Percentiles rank a stretch among this genome's conserved stretches.
Conservation (phyloP, 2,113 vertebrate genomes). For the Elaphurus davidianus region DNA sequence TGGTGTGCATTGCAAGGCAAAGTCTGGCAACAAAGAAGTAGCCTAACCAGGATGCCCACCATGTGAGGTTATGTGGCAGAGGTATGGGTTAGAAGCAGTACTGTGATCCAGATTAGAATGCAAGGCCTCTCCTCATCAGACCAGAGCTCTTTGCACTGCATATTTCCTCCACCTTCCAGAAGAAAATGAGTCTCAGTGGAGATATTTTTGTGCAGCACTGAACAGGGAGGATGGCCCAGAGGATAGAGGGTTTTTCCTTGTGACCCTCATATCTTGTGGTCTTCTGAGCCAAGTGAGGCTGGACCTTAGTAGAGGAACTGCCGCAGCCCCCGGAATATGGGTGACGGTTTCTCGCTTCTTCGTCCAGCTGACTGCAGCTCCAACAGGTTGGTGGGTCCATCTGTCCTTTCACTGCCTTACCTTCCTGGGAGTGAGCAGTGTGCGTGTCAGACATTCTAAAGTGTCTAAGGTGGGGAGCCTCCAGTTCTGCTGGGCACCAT, state of each 20-base stretch:
- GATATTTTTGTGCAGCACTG: neutral
- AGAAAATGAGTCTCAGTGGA: neutral
- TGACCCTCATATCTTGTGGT: neutral
- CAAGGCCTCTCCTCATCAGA: neutral
- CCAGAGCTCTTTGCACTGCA: no score
- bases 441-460: neutral
- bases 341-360: neutral
- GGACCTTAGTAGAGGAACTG: neutral
- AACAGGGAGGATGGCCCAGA: no score
- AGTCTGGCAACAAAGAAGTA: neutral
- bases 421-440: neutral
- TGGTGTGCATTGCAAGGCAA: neutral
- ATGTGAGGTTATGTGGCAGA: neutral
- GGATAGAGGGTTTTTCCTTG: neutral
- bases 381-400: neutral
- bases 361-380: neutral
- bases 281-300: neutral
- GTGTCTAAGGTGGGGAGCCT: neutral
- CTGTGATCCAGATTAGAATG: neutral
- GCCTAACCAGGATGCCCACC: fast-evolving
- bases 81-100: fast-evolving
- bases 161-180: neutral
- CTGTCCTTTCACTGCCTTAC: neutral
- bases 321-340: fast-evolving
- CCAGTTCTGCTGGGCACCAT: neutral